These are phyloP conservation scores for Stenodera caucasica DNA, from an alignment of 2,888 invertebrate genomes.

Conservation along the genomic window DNA sequence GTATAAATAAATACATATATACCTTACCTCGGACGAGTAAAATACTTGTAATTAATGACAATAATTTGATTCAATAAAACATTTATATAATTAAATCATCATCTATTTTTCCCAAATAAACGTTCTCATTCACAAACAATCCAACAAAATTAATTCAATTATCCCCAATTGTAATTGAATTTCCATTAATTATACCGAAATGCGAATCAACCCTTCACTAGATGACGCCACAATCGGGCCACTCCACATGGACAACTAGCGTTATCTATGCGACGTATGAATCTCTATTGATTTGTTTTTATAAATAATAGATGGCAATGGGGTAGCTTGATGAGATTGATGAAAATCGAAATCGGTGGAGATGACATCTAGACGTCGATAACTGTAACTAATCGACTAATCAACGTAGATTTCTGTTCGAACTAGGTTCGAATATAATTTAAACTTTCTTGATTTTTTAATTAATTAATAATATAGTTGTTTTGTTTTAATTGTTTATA, in stretches of 20 bases:
- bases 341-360: too few species aligned
- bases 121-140: neutral
- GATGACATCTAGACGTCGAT: neutral
- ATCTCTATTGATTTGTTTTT: too few species aligned
- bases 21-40: conserved; percentile 50
- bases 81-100: conserved; percentile 38
- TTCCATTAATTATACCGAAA: neutral
- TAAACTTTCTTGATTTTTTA: too few species aligned
- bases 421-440: too few species aligned
- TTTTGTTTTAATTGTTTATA: neutral
- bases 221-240: neutral
- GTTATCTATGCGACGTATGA: too few species aligned
- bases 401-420: too few species aligned
- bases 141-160: conserved; percentile 1
- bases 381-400: neutral
- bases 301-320: too few species aligned
- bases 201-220: neutral
- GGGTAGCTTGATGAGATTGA: too few species aligned
- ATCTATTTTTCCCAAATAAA: neutral
- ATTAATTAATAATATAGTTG: neutral
- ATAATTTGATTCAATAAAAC: conserved; percentile 55
- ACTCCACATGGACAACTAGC: too few species aligned
- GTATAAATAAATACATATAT: conserved; percentile 39
- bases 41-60: conserved; percentile 54
- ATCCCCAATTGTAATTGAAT: neutral